Evolutionary conservation across 2,797 vertebrate species (phyloP).

Genomic region (Bradypus variegatus): DNA sequence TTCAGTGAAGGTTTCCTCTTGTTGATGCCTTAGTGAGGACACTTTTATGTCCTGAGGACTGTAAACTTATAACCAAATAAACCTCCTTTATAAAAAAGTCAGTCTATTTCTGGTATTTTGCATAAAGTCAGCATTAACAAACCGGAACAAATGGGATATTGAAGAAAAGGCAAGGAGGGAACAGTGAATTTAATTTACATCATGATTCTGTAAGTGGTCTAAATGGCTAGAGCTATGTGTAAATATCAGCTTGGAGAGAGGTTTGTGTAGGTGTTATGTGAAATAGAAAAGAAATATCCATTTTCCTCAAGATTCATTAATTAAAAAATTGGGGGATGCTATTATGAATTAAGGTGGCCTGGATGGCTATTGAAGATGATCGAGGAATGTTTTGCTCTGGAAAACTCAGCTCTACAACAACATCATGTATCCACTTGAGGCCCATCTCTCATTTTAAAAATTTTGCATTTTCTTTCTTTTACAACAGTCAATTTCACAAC

Average conservation of each 20-base stretch:
- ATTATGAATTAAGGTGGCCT: background rate
- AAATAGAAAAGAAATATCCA: slow-evolving; percentile 1
- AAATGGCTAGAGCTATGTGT: background rate
- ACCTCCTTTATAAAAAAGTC: no score
- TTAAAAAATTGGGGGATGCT: background rate
- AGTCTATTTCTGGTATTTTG: no score
- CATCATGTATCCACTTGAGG: background rate
- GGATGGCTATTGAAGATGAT: background rate
- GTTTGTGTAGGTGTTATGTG: background rate
- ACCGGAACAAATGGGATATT: background rate
- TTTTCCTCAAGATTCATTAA: background rate
- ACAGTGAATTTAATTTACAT: background rate
- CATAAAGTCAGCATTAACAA: no score
- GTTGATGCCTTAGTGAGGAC: no score
- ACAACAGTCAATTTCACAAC: background rate
- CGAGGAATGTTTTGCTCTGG: background rate
- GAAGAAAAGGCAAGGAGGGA: background rate
- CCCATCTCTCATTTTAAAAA: background rate
- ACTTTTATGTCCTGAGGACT: no score
- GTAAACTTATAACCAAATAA: no score
- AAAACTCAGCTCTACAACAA: background rate
- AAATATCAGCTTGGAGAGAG: background rate
- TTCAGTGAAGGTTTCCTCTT: no score
- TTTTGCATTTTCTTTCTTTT: background rate
- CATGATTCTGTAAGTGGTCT: background rate